Base-by-base conservation (phyloP, 2,113 vertebrate genomes). In the Psammodynastes pulverulentus region DNA sequence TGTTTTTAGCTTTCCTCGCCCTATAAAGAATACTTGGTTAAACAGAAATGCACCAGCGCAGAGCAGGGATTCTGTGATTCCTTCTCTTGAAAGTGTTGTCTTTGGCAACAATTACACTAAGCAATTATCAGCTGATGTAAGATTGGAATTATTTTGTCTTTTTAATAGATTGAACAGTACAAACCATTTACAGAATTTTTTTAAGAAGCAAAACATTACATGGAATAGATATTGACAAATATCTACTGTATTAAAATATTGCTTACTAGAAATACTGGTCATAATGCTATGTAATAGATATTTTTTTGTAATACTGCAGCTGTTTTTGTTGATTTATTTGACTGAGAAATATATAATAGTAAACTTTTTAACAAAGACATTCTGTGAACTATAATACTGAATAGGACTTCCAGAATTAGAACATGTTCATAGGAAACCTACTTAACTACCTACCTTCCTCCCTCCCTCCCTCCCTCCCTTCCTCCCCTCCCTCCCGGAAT, bases 21-120 rank as follows among this genome's bases (percentile, higher is more conserved):
- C 98, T 39, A 98, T 99, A 94, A 99, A 99, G 98, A 98, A 96
- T 84, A 99, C 98, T 0, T 99, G 99, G 99, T 97, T 99, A 91
- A 99, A 99, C 95, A 98, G 99, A 95, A 99, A 98, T n/a, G 97
- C 98, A 94, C 99, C 99, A 96, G 97, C 98, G 89, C 99, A 99
- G 96, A 99, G 97, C 96, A 99, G 98, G 96, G 99, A 99, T 96
- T 99, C 98, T 9, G 95, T 98, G 95, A 98, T 99, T 97, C 99
- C 99, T 89, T 97, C 98, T 90, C 97, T 99, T 95, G 99, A 99
- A 97, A 98, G 97, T 24, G 99, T 99, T 95, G 98, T 99, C 96
- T 99, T 99, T 94, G 99, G 99, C 95, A 98, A 97, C 97, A 98
- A 96, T 97, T 99, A 99, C 94, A 98, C 98, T 93, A 99, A 99